Percentiles rank a stretch among this genome's conserved stretches.
These are phyloP conservation scores for Zapus hudsonius DNA, from an alignment of 2,113 vertebrate species.

Conservation along the genomic window DNA sequence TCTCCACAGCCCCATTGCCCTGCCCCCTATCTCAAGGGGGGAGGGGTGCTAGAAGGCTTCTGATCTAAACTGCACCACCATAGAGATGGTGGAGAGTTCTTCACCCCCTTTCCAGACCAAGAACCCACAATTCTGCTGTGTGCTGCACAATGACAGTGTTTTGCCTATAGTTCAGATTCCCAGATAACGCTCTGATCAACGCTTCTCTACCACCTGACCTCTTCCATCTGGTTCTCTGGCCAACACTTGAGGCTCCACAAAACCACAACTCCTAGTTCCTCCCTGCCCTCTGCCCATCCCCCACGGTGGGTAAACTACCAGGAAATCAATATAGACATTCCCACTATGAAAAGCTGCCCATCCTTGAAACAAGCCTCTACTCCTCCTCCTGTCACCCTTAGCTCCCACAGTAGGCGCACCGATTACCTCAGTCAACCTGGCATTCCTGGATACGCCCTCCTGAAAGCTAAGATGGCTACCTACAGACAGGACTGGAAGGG, in stretches of 20 bases:
- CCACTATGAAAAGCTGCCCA: accelerated
- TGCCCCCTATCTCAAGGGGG: not conserved
- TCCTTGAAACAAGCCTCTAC: not conserved
- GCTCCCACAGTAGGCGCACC: not conserved
- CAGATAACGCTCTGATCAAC: no score
- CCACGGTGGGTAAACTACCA: accelerated
- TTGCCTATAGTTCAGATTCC: not conserved
- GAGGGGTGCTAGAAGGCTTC: no score
- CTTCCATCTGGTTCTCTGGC: not conserved
- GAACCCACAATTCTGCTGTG: not conserved
- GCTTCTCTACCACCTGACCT: not conserved
- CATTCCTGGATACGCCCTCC: no score
- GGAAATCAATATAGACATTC: accelerated
- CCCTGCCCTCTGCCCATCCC: not conserved
- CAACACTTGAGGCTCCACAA: not conserved
- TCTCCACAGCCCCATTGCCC: not conserved
- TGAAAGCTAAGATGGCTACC: not conserved
- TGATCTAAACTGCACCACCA: not conserved
- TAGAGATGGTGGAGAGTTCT: not conserved
- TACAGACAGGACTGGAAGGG: not conserved
- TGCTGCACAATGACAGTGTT: not conserved
- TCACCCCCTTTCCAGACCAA: not conserved
- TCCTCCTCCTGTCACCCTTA: not conserved
- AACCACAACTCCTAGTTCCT: not conserved
- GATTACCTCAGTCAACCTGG: no score